Evolutionary conservation across 2,113 vertebrate species (phyloP), one percentile per base, ranked within the genome.

Genomic region (Plotosus lineatus): DNA sequence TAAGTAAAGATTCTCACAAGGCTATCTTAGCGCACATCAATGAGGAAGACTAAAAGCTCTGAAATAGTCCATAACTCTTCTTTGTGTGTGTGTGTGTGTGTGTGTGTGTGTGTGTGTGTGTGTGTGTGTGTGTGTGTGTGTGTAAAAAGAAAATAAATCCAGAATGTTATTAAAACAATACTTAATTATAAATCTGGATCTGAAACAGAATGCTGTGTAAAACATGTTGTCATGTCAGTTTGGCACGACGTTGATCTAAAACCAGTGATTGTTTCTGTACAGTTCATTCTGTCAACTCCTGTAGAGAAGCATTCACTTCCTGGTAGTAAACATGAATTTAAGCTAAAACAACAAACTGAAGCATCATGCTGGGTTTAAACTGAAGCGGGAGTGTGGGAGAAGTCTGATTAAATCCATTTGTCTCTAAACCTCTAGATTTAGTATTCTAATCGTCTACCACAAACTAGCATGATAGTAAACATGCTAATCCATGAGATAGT

Each of bases 231-330:
- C 23, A 80, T 33, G 38, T 65, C 65, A n/a, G 44, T 84, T 78
- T 84, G 83, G 83, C 83, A 84, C 42, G 46, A 28, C 72, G 72
- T 72, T 21, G 61, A 71, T 71, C 26, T 71, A 44, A 71, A 48
- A 28, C 44, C 2, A 15, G n/a, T 40, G 60, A 40, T 33, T 46
- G n/a, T 69, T 46, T 71, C n/a, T 17, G 1, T 3, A 71, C 26
- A 5, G n/a, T 71, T 69, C 65, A 69, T 28, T 71, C 6, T 3
- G n/a, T 28, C 23, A 26, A 40, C 1, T 44, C 5, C 6, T 14
- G n/a, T 44, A 44, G n/a, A 69, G 36, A 40, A 38, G 36, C 40
- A 3, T 40, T 23, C 12, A 33, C 56, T 31, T 60, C 26, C 56
- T 60, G 56, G 26, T 15, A 17, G 28, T 31, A 60, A 31, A 31